Conservation (phyloP, 1,140 invertebrate genomes). For the Drosophila pruinosa region DNA sequence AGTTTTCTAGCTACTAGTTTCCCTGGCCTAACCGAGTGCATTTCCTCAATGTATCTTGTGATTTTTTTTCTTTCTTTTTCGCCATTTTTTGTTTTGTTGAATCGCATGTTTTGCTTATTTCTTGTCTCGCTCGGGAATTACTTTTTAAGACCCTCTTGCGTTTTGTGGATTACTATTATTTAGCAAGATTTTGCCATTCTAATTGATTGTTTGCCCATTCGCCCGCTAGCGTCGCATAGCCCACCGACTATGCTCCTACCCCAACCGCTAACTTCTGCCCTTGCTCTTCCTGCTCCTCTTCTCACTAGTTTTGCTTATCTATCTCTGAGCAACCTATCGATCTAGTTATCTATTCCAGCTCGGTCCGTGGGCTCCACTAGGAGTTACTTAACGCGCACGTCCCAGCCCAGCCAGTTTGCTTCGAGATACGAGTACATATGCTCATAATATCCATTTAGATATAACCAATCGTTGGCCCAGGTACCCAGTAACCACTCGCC, state of each 20-base stretch:
- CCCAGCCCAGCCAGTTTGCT: conserved; percentile 4
- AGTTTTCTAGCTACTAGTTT: not conserved
- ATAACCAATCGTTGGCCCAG: conserved; percentile 56
- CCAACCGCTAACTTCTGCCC: not conserved
- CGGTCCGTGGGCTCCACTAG: conserved; percentile 35
- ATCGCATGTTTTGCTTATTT: conserved; percentile 36
- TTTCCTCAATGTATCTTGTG: not conserved
- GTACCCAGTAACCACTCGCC: conserved; percentile 15
- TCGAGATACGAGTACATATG: conserved; percentile 46
- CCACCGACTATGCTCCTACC: not conserved
- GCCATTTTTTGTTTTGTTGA: conserved; percentile 26
- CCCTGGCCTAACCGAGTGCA: not conserved
- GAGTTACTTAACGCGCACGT: conserved; percentile 51
- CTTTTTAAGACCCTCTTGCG: conserved; percentile 76
- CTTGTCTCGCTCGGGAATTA: conserved; percentile 66
- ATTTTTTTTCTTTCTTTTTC: conserved; percentile 1
- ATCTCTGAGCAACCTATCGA: conserved; percentile 54
- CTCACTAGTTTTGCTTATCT: conserved; percentile 43
- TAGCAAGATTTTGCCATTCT: conserved; percentile 77
- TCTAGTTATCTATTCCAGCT: conserved; percentile 62
- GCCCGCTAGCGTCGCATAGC: conserved; percentile 27
- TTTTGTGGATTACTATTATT: conserved; percentile 70
- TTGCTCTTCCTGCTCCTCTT: conserved; percentile 3
- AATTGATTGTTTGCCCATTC: conserved; percentile 74
- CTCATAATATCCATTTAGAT: conserved; percentile 77